Percentiles rank a stretch among this genome's conserved stretches.
phyloP scores from a whole-genome alignment of 2,113 vertebrate genomes.

The Carassius gibelio region DNA sequence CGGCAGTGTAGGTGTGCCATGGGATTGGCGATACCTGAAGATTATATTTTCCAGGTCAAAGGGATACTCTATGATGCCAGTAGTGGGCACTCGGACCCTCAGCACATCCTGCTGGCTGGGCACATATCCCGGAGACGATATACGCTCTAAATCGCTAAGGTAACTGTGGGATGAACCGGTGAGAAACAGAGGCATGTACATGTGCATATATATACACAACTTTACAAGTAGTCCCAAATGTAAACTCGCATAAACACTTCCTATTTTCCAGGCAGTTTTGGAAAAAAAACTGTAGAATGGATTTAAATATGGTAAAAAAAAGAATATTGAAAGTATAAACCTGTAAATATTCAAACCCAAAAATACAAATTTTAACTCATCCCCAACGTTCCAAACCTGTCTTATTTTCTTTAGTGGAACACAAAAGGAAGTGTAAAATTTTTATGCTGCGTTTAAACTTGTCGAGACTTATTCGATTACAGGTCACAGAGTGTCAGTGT shows the following conservation, averaged over 20 bases:
- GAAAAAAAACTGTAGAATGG: neutral
- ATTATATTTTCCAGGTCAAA: constrained; percentile 95
- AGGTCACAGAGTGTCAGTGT: neutral
- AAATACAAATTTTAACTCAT: neutral
- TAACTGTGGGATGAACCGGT: constrained; percentile 77
- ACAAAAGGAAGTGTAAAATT: neutral
- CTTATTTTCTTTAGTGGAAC: neutral
- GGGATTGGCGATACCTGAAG: constrained; percentile 83
- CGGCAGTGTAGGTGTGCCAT: constrained; percentile 3
- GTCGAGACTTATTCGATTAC: neutral
- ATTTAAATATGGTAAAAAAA: neutral
- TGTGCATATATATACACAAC: constrained; percentile 31
- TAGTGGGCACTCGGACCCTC: constrained; percentile 90
- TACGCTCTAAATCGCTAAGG: constrained; percentile 87
- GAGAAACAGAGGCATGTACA: constrained; percentile 53
- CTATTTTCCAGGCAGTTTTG: neutral
- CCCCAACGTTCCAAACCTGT: neutral
- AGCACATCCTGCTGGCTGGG: constrained; percentile 93
- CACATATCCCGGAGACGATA: constrained; percentile 82
- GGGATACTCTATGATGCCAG: constrained; percentile 94
- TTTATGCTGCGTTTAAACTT: neutral
- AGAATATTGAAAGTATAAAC: too few relatives aligned
- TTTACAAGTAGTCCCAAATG: neutral
- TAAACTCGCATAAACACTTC: neutral
- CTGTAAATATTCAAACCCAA: neutral